Percentiles rank a stretch among this genome's conserved stretches.
Evolutionary conservation across 2,797 vertebrate species (phyloP).

Genomic region (Crenuchus spilurus): DNA sequence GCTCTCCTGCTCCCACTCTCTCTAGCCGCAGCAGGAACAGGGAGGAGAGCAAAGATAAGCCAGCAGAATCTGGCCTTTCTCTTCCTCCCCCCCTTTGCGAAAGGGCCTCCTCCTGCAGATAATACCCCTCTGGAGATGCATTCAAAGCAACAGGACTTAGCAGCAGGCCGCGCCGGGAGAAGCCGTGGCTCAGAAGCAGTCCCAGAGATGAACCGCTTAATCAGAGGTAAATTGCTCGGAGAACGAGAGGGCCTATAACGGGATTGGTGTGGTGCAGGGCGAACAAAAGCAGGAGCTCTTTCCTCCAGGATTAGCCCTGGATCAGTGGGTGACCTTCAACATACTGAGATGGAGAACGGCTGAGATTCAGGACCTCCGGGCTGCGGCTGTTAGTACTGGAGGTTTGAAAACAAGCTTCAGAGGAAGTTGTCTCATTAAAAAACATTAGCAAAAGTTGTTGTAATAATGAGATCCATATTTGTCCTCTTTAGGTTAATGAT

Average conservation of each 20-base stretch:
- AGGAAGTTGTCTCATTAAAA: constrained; percentile 26
- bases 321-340: constrained; percentile 61
- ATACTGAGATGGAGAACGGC: not conserved
- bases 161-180: constrained; percentile 37
- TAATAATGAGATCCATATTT: not conserved
- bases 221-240: constrained; percentile 63
- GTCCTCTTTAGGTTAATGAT: not conserved
- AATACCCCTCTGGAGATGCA: constrained; percentile 59
- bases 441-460: constrained; percentile 24
- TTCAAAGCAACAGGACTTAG: constrained; percentile 59
- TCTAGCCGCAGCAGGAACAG: constrained; percentile 50
- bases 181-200: constrained; percentile 45
- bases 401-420: constrained; percentile 27
- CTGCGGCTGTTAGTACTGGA: not conserved
- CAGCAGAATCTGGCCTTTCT: constrained; percentile 55
- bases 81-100: constrained; percentile 28
- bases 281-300: constrained; percentile 47
- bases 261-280: constrained; percentile 43
- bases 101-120: constrained; percentile 35
- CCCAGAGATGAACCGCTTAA: constrained; percentile 62
- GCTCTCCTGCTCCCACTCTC: constrained; percentile 17
- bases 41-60: constrained; percentile 61
- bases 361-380: constrained; percentile 3
- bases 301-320: constrained; percentile 59
- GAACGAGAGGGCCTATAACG: constrained; percentile 48